Conservation (phyloP, 92 coral and sea anemone species). For the Isaurus tuberculatus region DNA sequence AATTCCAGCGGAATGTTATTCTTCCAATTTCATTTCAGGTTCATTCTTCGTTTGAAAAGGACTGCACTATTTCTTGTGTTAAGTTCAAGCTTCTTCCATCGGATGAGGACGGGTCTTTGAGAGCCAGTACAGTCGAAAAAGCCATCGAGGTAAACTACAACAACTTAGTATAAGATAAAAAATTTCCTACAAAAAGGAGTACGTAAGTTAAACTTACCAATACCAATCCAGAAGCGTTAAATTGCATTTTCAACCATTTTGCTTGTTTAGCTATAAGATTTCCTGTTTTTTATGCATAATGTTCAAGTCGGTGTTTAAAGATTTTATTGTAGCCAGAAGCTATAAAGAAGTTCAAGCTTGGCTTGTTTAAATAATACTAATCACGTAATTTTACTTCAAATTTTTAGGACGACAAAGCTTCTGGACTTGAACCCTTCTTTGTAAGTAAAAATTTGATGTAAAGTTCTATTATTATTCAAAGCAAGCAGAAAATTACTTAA, state of each 20-base stretch:
- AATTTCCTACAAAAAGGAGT: too few species aligned
- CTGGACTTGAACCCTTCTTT: constrained; percentile 11
- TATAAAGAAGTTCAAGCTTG: background rate
- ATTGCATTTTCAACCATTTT: too few species aligned
- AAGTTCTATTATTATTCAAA: too few species aligned
- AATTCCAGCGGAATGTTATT: background rate
- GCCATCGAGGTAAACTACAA: constrained; percentile 35
- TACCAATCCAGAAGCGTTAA: too few species aligned
- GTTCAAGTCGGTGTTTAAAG: too few species aligned
- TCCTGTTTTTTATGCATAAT: too few species aligned
- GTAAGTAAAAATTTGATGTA: background rate
- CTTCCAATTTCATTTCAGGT: background rate
- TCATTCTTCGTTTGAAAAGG: constrained; percentile 39
- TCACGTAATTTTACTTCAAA: background rate
- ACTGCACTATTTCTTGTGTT: constrained; percentile 6
- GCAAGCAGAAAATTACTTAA: background rate
- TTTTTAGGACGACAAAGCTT: constrained; percentile 2
- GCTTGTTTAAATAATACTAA: background rate
- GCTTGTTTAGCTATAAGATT: too few species aligned
- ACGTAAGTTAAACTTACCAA: too few species aligned
- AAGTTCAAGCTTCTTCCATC: constrained; percentile 34
- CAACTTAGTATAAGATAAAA: too few species aligned
- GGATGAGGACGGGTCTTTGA: background rate
- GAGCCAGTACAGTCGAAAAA: constrained; percentile 14
- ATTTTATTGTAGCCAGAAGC: too few species aligned